These are phyloP conservation scores for Blastomussa wellsi DNA, from an alignment of 92 coral and sea anemone genomes.

Conservation along the genomic window DNA sequence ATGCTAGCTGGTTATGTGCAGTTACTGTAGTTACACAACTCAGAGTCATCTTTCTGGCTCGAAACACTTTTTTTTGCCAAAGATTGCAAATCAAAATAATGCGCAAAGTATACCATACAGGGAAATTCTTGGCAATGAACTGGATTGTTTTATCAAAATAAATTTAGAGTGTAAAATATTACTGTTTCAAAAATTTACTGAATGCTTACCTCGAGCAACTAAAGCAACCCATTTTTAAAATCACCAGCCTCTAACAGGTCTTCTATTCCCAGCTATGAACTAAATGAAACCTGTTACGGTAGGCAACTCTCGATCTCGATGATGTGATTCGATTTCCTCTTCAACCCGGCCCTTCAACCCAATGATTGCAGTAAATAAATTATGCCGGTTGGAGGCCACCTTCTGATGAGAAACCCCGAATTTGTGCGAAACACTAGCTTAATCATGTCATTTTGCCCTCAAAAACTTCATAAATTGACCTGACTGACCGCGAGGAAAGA, in stretches of 20 bases:
- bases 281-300: neutral
- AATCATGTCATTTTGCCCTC: neutral
- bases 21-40: too few species aligned
- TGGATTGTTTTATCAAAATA: neutral
- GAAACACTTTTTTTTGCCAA: neutral
- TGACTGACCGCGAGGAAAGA: neutral
- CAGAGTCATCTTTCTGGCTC: neutral
- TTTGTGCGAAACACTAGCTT: too few species aligned
- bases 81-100: neutral
- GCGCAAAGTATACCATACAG: neutral
- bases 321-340: neutral
- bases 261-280: neutral
- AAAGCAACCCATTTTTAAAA: slow-evolving; percentile 19
- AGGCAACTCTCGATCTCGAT: neutral
- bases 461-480: neutral
- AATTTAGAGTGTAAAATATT: neutral
- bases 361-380: too few species aligned
- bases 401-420: neutral
- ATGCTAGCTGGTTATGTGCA: too few species aligned
- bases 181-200: neutral
- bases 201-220: slow-evolving; percentile 42
- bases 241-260: neutral
- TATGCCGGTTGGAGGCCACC: neutral
- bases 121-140: neutral
- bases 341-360: too few species aligned